Evolutionary conservation across 2,113 vertebrate genomes (phyloP).

Genomic region (Odocoileus hemionus): DNA sequence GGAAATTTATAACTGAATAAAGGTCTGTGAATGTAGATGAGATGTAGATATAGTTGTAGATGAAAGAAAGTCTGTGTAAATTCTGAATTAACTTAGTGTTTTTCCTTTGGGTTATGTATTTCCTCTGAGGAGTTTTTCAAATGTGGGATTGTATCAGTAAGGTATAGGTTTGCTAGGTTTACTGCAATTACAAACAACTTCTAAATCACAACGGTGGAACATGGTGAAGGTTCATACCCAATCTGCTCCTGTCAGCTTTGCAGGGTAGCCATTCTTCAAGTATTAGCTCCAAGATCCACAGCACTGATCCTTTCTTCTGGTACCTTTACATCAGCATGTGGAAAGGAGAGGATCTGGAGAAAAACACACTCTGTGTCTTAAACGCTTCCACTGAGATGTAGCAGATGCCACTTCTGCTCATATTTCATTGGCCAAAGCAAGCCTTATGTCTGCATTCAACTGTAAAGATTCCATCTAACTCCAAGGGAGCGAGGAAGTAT

Average conservation of each 20-base stretch:
- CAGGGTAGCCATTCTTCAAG: not conserved
- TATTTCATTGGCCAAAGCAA: not conserved
- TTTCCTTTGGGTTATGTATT: not conserved
- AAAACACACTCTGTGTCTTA: not conserved
- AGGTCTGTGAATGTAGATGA: not conserved
- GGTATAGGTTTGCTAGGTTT: not conserved
- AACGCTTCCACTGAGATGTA: not conserved
- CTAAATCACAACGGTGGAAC: not conserved
- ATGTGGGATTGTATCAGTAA: not conserved
- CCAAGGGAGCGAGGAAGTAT: not conserved
- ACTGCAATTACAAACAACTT: not conserved
- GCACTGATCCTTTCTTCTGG: not conserved
- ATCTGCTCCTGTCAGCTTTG: not conserved
- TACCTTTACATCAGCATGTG: not conserved
- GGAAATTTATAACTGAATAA: not conserved
- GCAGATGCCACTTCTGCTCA: not conserved
- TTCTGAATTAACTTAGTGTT: not conserved
- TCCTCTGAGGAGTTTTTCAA: not conserved
- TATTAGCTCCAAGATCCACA: not conserved
- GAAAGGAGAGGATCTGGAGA: not conserved
- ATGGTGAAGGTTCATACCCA: not conserved
- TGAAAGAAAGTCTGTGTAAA: not conserved
- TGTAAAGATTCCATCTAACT: not conserved
- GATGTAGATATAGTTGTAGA: not conserved
- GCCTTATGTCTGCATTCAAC: not conserved